Evolutionary conservation across 2,113 vertebrate species (phyloP).

Genomic region (Hippocampus comes): DNA sequence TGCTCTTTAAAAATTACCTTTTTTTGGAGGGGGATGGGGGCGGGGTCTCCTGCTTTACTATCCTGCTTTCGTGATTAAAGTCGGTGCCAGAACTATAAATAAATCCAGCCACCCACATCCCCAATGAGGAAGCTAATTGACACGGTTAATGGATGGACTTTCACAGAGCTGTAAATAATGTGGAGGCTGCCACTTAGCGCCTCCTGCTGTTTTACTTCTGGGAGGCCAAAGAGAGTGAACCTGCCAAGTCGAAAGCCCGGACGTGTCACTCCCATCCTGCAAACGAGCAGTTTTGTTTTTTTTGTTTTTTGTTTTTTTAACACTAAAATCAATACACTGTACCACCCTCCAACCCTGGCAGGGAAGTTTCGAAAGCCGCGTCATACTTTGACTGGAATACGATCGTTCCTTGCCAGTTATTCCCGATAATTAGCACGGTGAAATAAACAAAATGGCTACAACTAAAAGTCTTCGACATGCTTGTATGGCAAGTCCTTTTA

Average conservation of each 20-base stretch:
- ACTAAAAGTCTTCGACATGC: too few species aligned
- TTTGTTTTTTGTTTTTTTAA: conserved; percentile 16
- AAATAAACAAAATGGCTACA: not conserved
- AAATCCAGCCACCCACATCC: conserved; percentile 56
- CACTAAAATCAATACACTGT: conserved; percentile 62
- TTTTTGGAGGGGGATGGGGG: not conserved
- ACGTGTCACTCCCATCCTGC: conserved; percentile 20
- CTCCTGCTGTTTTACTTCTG: conserved; percentile 54
- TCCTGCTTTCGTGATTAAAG: conserved; percentile 51
- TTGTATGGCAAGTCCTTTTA: too few species aligned
- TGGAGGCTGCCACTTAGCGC: conserved; percentile 62
- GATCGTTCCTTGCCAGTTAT: not conserved
- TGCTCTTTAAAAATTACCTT: conserved; percentile 36
- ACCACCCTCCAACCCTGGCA: conserved; percentile 2
- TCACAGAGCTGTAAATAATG: conserved; percentile 69
- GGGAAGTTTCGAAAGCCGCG: conserved; percentile 54
- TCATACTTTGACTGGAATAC: not conserved
- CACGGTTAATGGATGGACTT: conserved; percentile 69
- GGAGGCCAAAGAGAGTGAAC: conserved; percentile 59
- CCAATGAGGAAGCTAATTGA: conserved; percentile 67
- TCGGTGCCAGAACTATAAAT: conserved; percentile 59
- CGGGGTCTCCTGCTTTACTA: conserved; percentile 19
- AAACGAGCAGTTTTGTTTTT: conserved; percentile 28
- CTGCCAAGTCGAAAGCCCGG: conserved; percentile 53
- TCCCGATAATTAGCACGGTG: not conserved